phyloP scores from a whole-genome alignment of 1,140 invertebrate genomes.

The Phthorimaea operculella region DNA sequence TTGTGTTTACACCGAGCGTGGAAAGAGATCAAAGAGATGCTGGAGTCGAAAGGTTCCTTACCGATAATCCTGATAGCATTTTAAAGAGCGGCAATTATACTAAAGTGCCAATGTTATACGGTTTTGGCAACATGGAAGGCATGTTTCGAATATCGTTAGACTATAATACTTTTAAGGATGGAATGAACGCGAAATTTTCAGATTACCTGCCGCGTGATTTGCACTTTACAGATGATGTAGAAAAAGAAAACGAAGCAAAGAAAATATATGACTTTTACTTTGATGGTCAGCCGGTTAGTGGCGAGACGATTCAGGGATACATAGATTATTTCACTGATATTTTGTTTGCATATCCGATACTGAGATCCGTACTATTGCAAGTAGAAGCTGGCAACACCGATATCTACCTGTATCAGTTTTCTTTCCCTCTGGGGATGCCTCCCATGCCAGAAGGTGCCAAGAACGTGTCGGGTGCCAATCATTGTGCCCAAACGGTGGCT shows the following conservation, averaged over 20 bases:
- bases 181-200: conserved; percentile 42
- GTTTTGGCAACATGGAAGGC: conserved; percentile 42
- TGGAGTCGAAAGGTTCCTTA: conserved; percentile 25
- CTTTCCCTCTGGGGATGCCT: conserved; percentile 19
- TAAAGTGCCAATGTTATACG: conserved; percentile 36
- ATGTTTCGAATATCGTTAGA: conserved; percentile 17
- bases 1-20: conserved; percentile 28
- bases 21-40: conserved; percentile 20
- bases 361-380: conserved; percentile 29
- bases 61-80: conserved; percentile 26
- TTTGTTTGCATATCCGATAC: conserved; percentile 25
- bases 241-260: conserved; percentile 28
- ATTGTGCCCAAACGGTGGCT: conserved; percentile 28
- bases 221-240: conserved; percentile 24
- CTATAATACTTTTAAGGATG: conserved; percentile 30
- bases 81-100: conserved; percentile 30
- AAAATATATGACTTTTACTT: conserved; percentile 41
- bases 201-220: conserved; percentile 41
- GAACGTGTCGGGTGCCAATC: conserved; percentile 23
- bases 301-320: conserved; percentile 25
- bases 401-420: conserved; percentile 43
- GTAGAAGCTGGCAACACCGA: conserved; percentile 29
- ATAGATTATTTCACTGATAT: conserved; percentile 39
- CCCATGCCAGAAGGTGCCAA: conserved; percentile 14
- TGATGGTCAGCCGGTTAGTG: conserved; percentile 18